Base-by-base conservation (phyloP, 92 coral and sea anemone genomes). In the Blastomussa wellsi region DNA sequence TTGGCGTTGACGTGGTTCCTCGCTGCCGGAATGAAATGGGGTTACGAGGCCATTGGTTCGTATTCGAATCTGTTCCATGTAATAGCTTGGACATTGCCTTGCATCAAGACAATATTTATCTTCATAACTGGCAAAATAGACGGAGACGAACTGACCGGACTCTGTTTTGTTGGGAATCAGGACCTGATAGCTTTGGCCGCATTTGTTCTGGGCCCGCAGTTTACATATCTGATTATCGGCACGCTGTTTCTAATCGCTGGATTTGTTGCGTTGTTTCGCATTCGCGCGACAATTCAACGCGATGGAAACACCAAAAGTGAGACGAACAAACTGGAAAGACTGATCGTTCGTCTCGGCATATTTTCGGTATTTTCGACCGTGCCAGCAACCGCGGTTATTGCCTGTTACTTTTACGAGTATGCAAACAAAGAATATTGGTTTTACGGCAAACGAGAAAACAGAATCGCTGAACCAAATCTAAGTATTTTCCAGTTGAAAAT, bases 1-100 rank as follows among this genome's bases (percentile, higher is more conserved):
- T 78, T 97, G 22, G 97, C 99, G 33, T 89, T 97, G 13, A 97
- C 94, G 14, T 97, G 99, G 99, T 97, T 95, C 86, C 92, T 97
- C 1, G 98, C 98, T 5, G 99, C 99, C 39, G 99, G 98, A 2
- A 97, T 97, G 99, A 97, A 97, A 73, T 94, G 98, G 99, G 93
- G 97, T 5, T 82, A 91, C 81, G 98, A 95, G 44, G 98, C 98
- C 1, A 97, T 97, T 15, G 95, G 97, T 35, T 95, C 97, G 0
- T 97, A 97, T 65, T 92, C 99, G 51, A 97, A 95, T 66, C 89
- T 97, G 29, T 97, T 97, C 66, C 99, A 97, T 74, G 95, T 93
- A 28, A 93, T 97, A 48, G 94, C 99, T 6, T 97, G 99, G 99
- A 81, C 95, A 33, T 68, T 97, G 42, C 99, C 99, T 5, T 90